These are phyloP conservation scores for Psittacula cyanocephala DNA, from an alignment of 2,113 vertebrate species.

Conservation along the genomic window DNA sequence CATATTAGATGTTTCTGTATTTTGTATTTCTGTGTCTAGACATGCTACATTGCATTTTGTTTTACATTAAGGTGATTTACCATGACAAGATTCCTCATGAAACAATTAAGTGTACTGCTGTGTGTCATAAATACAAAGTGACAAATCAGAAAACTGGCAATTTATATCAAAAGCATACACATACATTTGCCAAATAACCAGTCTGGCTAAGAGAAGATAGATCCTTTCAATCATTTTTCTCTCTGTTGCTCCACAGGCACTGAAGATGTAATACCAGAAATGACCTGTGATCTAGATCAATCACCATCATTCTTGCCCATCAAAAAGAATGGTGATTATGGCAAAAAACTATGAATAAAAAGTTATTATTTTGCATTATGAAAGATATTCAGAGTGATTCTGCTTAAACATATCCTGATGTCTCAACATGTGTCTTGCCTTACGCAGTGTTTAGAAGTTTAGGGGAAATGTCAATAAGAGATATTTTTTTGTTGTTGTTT, in stretches of 20 bases:
- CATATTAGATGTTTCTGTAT: not conserved
- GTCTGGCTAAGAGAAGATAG: not conserved
- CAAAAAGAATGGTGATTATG: not conserved
- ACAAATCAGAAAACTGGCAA: not conserved
- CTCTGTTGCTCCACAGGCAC: not conserved
- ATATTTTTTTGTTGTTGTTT: not conserved
- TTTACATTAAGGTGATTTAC: slow-evolving; percentile 2
- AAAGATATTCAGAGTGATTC: not conserved
- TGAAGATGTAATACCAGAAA: not conserved
- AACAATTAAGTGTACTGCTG: not conserved
- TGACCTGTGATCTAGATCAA: not conserved
- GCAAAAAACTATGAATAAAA: not conserved
- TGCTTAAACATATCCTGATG: not conserved
- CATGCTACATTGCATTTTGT: not conserved
- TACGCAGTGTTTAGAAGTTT: not conserved
- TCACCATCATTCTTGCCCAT: not conserved
- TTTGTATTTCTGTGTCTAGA: not conserved
- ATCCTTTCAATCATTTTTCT: not conserved
- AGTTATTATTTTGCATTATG: not conserved
- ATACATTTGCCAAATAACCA: not conserved
- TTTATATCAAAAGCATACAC: not conserved
- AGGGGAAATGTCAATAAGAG: not conserved
- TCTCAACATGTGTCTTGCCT: not conserved
- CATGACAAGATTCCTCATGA: not conserved
- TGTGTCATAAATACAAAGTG: not conserved